Percentiles rank a stretch among this genome's conserved stretches.
Conservation (phyloP, 2,888 invertebrate species). For the Chrysolina oricalcia region DNA sequence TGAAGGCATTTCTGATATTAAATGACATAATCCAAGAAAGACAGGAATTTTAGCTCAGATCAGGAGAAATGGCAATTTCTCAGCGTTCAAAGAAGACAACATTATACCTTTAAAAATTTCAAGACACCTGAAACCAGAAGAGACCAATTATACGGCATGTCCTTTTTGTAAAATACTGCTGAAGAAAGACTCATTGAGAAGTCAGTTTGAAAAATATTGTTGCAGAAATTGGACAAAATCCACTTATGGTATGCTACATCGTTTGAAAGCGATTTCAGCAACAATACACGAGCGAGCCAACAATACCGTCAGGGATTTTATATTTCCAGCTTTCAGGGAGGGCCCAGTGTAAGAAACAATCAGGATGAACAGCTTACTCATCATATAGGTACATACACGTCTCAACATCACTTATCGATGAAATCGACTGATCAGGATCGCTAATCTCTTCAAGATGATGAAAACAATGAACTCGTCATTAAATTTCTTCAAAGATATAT, state of each 20-base stretch:
- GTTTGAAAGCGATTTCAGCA: too few species aligned
- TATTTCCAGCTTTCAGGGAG: background rate
- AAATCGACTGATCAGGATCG: background rate
- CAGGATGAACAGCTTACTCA: background rate
- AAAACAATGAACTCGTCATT: background rate
- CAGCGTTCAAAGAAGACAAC: background rate
- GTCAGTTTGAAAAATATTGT: too few species aligned
- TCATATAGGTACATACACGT: background rate
- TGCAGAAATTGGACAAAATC: too few species aligned
- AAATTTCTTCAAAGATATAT: background rate
- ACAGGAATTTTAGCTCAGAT: background rate
- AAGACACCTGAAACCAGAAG: background rate
- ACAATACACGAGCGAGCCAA: too few species aligned
- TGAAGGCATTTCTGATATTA: background rate
- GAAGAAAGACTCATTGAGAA: too few species aligned
- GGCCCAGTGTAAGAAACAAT: background rate
- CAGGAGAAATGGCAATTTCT: conserved; percentile 4
- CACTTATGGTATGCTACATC: too few species aligned
- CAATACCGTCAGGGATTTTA: too few species aligned
- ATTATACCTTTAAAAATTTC: background rate
- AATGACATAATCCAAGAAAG: conserved; percentile 2
- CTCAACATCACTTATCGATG: conserved; percentile 2
- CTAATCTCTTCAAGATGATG: background rate
- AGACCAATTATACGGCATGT: background rate
- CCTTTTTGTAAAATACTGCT: too few species aligned